Evolutionary conservation across 2,888 invertebrate genomes (phyloP).

Genomic region (Leucozona laternaria): DNA sequence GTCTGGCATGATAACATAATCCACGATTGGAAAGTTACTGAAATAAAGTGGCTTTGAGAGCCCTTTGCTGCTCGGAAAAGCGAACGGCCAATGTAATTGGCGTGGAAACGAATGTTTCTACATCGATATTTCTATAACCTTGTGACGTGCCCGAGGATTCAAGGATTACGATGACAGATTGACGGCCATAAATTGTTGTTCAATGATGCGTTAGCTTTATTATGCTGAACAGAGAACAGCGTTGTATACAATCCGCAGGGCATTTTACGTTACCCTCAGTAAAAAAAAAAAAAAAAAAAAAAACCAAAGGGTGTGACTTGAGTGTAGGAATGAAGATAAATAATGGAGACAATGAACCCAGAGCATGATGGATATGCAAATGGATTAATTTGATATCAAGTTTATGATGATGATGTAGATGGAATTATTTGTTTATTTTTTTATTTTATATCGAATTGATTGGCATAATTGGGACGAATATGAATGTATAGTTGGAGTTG

Average conservation of each 20-base stretch:
- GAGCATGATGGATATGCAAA: conserved; percentile 65
- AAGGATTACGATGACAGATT: conserved; percentile 71
- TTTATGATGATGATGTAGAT: conserved; percentile 65
- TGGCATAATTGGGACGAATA: conserved; percentile 15
- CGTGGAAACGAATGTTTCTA: conserved; percentile 58
- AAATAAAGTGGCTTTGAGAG: conserved; percentile 27
- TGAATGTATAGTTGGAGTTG: conserved; percentile 2
- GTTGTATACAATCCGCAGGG: background rate
- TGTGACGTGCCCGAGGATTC: conserved; percentile 45
- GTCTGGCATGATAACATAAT: conserved; percentile 63
- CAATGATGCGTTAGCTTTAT: conserved; percentile 58
- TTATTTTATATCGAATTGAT: conserved; percentile 16
- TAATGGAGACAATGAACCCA: conserved; percentile 35
- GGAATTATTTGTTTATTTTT: conserved; percentile 52
- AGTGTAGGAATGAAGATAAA: conserved; percentile 38
- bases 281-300: background rate
- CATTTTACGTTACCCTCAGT: background rate
- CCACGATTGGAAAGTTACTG: conserved; percentile 60
- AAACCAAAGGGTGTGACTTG: background rate
- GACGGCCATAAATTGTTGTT: conserved; percentile 70
- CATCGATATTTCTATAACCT: conserved; percentile 68
- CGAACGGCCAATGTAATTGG: conserved; percentile 64
- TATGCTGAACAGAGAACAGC: conserved; percentile 8
- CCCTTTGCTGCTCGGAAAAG: conserved; percentile 8
- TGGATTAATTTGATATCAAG: conserved; percentile 61